Percentiles rank a stretch among this genome's conserved stretches.
These are phyloP conservation scores for Polylopha cassiicola DNA, from an alignment of 2,888 invertebrate genomes.

Conservation along the genomic window DNA sequence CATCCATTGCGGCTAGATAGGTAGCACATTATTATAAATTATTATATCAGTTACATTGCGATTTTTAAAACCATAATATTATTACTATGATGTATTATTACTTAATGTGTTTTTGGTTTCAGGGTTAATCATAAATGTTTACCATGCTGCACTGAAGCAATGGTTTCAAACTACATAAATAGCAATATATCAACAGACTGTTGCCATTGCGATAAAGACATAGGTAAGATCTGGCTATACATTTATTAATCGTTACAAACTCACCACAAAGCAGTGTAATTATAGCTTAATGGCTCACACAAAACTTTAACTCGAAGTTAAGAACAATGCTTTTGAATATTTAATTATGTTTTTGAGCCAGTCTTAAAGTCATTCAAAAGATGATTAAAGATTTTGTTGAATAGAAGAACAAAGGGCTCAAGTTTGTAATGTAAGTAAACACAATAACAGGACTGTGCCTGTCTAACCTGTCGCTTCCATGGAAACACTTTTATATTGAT, in stretches of 20 bases:
- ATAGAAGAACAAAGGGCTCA: conserved; percentile 12
- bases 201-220: conserved; percentile 83
- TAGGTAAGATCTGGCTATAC: conserved; percentile 65
- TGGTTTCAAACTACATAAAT: conserved; percentile 48
- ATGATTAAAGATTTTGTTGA: conserved; percentile 14
- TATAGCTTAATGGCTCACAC: conserved; percentile 3
- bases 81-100: neutral
- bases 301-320: conserved; percentile 7
- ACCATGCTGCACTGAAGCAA: conserved; percentile 81
- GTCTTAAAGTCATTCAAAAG: conserved; percentile 16
- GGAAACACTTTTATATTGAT: conserved; percentile 4
- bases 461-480: conserved; percentile 1
- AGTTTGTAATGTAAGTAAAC: conserved; percentile 9
- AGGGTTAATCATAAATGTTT: conserved; percentile 85
- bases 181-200: conserved; percentile 68
- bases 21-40: conserved; percentile 31
- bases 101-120: conserved; percentile 28
- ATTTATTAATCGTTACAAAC: conserved; percentile 5
- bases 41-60: conserved; percentile 5
- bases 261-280: conserved; percentile 11
- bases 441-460: conserved; percentile 2
- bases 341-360: conserved; percentile 16
- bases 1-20: conserved; percentile 83
- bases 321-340: conserved; percentile 17
- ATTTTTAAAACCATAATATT: conserved; percentile 16